Conservation (phyloP, 2,888 invertebrate species). For the Mimachlamys varia region DNA sequence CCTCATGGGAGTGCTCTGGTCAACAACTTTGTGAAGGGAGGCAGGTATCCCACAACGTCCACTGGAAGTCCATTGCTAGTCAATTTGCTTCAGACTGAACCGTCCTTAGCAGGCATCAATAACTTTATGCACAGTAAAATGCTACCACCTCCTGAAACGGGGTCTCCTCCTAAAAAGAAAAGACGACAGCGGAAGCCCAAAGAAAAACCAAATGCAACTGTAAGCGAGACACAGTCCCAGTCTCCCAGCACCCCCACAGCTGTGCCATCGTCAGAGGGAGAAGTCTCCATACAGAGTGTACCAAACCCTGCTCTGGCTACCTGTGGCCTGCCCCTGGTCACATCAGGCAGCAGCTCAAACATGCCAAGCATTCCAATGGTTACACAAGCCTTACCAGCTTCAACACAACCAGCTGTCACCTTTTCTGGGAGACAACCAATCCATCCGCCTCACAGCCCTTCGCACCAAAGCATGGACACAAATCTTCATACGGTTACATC, state of each 20-base stretch:
- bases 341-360: conserved; percentile 48
- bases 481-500: conserved; percentile 29
- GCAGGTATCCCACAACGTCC: conserved; percentile 65
- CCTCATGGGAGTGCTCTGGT: conserved; percentile 66
- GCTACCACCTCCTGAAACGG: conserved; percentile 61
- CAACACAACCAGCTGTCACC: conserved; percentile 49
- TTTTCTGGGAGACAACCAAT: conserved; percentile 43
- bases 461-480: conserved; percentile 41
- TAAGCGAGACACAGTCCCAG: conserved; percentile 48
- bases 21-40: conserved; percentile 71
- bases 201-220: conserved; percentile 59
- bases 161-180: conserved; percentile 67
- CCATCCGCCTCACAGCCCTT: conserved; percentile 42
- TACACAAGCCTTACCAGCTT: conserved; percentile 53
- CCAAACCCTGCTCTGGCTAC: conserved; percentile 58
- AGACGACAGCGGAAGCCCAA: conserved; percentile 69
- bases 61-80: conserved; percentile 93
- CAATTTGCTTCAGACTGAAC: conserved; percentile 94
- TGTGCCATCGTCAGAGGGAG: conserved; percentile 51
- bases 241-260: conserved; percentile 50
- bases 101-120: conserved; percentile 63
- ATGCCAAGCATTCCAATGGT: conserved; percentile 51
- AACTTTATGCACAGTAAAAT: conserved; percentile 65
- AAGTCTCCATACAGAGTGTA: conserved; percentile 60
- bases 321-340: conserved; percentile 46